Evolutionary conservation across 2,797 vertebrate species (phyloP), one percentile per base, ranked within the genome.

Genomic region (Synanceia verrucosa): DNA sequence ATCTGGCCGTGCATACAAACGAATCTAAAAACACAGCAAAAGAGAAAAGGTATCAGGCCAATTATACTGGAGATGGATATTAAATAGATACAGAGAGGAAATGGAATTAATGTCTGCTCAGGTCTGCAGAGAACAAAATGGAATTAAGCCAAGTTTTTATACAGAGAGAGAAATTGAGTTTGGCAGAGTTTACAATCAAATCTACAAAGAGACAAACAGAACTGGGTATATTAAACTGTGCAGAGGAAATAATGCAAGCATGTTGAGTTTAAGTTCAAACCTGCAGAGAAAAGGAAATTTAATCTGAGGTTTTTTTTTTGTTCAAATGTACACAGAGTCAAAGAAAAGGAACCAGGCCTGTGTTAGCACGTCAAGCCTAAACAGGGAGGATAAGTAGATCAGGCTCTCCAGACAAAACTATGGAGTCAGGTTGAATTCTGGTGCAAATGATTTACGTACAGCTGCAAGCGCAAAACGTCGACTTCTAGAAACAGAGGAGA

Each of bases 1-100:
- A 76, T 97, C 96, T 0, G 96, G 96, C 64, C 96, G 94, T 43
- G 96, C 96, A 73, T 96, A 97, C 36, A 97, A 91, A 31, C 96
- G 95, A 24, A 97, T 94, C 96, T 97, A n/a, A 53, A 31, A 12
- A 46, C 14, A 16, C 21, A 16, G 43, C 29, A 10, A 56, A 13
- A 52, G 18, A 53, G 19, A 41, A 48, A 39, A 44, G 26, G 48
- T 65, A 74, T 75, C 31, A 80, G 60, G 60, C 14, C 19, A 4
- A 43, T 77, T 76, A 73, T 24, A 61, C 56, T 7, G 43, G 24
- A 72, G 41, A 73, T 4, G 31, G 60, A 71, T 50, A 10, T 62
- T 44, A 70, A 58, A 28, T 19, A 65, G 23, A 71, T 36, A 60
- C 8, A 47, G n/a, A 21, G 53, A 57, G 58, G 63, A 79, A 78